Evolutionary conservation across 2,113 vertebrate genomes (phyloP), one percentile per base, ranked within the genome.

Genomic region (Chionis minor): DNA sequence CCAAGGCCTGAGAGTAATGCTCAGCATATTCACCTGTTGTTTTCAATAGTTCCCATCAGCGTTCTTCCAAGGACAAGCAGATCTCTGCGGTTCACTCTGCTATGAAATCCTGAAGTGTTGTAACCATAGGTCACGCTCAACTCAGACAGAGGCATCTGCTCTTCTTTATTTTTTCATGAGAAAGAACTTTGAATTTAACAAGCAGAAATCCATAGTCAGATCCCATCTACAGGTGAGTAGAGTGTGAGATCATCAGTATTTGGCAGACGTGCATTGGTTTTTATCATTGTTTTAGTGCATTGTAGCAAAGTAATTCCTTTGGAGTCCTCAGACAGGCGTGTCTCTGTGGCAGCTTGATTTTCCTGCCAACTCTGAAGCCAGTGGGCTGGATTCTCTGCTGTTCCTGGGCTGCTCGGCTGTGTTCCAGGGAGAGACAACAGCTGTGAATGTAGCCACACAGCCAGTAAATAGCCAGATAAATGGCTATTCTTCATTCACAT

Each of bases 131-230:
- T 99, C 99, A 91, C 99, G 99, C 95, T 99, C 98, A 52, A 99
- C 99, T 17, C 99, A 99, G 97, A 99, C 95, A 5, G 99, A 99
- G 92, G 99, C 99, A 3, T 98, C 99, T 23, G 99, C 99, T 33
- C 98, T 99, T 87, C 98, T 99, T 15, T 99, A 99, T 96, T 99
- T 99, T 95, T 99, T 99, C 98, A 99, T 99, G 99, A 99, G 99
- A 88, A 99, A 99, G 94, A 99, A 99, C 97, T 99, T 99, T 97
- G 99, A 99, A 96, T 99, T 99, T 96, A 99, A 99, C 84, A 99
- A 99, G 96, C 99, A 99, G 85, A 99, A 99, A 91, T 99, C 99
- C 54, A 99, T 99, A 82, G 99, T 99, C 59, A 98, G 99, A 93
- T 99, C 99, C 52, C 99, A 99, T 95, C 98, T 99, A 87, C 99